Evolutionary conservation across 2,797 vertebrate genomes (phyloP), one percentile per base, ranked within the genome.

Genomic region (Crenuchus spilurus): DNA sequence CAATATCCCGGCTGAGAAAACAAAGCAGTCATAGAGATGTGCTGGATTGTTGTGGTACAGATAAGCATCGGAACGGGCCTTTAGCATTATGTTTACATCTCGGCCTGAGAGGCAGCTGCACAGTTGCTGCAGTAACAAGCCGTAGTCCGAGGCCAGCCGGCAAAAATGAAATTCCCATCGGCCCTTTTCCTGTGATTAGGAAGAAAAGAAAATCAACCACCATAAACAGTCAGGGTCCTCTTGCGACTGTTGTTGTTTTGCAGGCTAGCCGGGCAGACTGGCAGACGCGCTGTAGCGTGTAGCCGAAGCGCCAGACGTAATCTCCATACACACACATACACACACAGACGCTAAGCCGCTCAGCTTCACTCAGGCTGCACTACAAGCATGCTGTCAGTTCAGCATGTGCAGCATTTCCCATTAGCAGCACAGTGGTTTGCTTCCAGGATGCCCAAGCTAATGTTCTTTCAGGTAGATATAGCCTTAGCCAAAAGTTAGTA

Each of bases 171-270:
- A 79, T 75, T 84, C 80, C 82, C 85, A 80, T 60, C 57, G 72
- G 79, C 64, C 66, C 52, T 72, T 58, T 68, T 75, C 33, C 70
- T 62, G 64, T 78, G 82, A 85, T 86, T 81, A 80, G 69, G 63
- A 83, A 81, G 76, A 72, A 69, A 70, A 83, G 70, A 60, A 74
- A 83, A 83, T 80, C 58, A 68, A 48, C 55, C 44, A 28, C 46
- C 64, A 64, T 82, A 82, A 84, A 82, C 78, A 78, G 46, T 55
- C 75, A 51, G 55, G 55, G 20, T 64, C 72, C 30, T 72, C 55
- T 74, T 57, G 72, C 30, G 49, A 62, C 61, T 51, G 20, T 49
- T 67, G 57, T 41, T 75, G 70, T 67, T 81, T 72, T 74, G 44
- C 60, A 49, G 42, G n/a, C 64, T 20, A 49, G 60, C 52, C 33